Base-by-base conservation (phyloP, 2,113 vertebrate genomes). In the Brienomyrus longianalis region DNA sequence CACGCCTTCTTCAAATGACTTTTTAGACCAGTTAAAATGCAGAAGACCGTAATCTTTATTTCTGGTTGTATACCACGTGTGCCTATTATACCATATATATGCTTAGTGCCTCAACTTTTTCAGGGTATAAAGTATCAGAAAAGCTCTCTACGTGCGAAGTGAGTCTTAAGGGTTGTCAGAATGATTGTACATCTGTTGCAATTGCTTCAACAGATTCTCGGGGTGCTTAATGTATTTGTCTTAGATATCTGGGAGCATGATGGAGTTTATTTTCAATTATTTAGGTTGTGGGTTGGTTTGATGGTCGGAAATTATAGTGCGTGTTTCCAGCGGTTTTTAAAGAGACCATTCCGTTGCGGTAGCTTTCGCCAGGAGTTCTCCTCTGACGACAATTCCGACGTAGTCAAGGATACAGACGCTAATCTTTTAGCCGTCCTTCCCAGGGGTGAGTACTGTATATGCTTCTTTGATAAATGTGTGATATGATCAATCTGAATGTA, bases 321-420 rank as follows among this genome's bases (percentile, higher is more conserved):
- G 74, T 77, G 13, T 80, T 80, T 43, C 70, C 35, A 43, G 13
- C 74, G 39, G 74, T 19, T 8, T 43, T 43, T 43, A 80, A 19
- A 7, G 74, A 39, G 74, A 15, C 35, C 31, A 19, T 80, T 80
- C 74, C 5, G 23, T 89, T 92, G 89, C 7, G 92, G 94, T 92
- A 99, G 98, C 93, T 98, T 98, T 96, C 97, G 97, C 96, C 97
- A 96, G 90, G 95, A 97, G 90, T 95, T 97, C 93, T 95, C 94
- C 31, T 91, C 95, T 91, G 95, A 95, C 90, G 94, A 96, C 87
- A 96, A 96, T 94, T 96, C 95, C 91, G 74, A 95, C 59, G 93
- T 97, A 93, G 93, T 93, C 51, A 97, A 96, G 93, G 95, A 96
- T 91, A 95, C 97, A 88, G 96, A 98, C 97, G 96, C 95, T 93